These are phyloP conservation scores for Orius laevigatus DNA, from an alignment of 1,140 invertebrate species.

Conservation along the genomic window DNA sequence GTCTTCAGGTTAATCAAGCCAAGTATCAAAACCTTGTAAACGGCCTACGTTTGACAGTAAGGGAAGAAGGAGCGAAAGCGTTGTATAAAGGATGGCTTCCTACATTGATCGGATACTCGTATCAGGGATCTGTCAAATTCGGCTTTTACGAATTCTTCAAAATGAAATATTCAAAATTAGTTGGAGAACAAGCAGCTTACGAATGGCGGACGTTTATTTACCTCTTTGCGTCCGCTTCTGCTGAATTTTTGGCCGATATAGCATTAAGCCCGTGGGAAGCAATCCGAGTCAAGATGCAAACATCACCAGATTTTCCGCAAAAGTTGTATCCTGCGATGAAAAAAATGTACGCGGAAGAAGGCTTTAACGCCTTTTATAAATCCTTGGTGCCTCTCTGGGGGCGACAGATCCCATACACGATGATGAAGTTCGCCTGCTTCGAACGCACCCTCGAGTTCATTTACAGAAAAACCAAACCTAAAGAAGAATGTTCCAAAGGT, in stretches of 20 bases:
- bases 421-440: constrained; percentile 99
- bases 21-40: constrained; percentile 86
- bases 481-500: constrained; percentile 75
- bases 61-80: constrained; percentile 80
- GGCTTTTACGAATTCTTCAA: constrained; percentile 83
- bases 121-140: constrained; percentile 74
- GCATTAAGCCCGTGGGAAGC: constrained; percentile 95
- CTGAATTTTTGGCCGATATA: constrained; percentile 99
- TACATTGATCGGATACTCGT: constrained; percentile 93
- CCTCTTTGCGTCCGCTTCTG: constrained; percentile 85
- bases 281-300: constrained; percentile 92
- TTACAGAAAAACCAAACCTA: constrained; percentile 70
- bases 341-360: constrained; percentile 70
- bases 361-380: constrained; percentile 77
- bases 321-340: constrained; percentile 81
- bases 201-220: constrained; percentile 87
- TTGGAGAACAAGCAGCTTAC: constrained; percentile 90
- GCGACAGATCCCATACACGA: constrained; percentile 98
- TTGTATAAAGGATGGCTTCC: constrained; percentile 96
- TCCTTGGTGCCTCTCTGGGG: constrained; percentile 87
- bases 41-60: constrained; percentile 70
- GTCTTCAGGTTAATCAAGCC: constrained; percentile 86
- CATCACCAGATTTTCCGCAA: constrained; percentile 80
- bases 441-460: constrained; percentile 92
- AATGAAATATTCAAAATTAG: constrained; percentile 61